A percentile compares a stretch with the other conserved stretches of the same genome.
Evolutionary conservation across 1,140 invertebrate genomes (phyloP).

Genomic region (Ceratina australensis): DNA sequence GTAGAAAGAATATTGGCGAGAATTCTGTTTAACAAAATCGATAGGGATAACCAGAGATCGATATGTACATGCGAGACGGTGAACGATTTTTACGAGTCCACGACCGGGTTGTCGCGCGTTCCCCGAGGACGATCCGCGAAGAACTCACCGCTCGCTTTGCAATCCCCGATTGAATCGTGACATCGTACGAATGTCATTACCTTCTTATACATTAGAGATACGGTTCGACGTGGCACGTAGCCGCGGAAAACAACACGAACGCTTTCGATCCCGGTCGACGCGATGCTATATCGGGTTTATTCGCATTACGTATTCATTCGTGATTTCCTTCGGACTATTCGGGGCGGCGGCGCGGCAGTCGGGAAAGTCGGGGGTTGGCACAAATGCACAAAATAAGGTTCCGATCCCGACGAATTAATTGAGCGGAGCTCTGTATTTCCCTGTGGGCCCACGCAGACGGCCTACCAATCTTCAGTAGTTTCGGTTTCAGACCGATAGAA

Average conservation of each 20-base stretch:
- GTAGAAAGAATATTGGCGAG: too few relatives aligned
- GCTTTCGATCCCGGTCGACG: slow-evolving; percentile 19
- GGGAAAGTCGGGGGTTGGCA: slow-evolving; percentile 38
- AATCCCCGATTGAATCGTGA: slow-evolving; percentile 41
- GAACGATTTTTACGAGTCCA: background rate
- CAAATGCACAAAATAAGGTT: slow-evolving; percentile 74
- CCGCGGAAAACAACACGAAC: slow-evolving; percentile 40
- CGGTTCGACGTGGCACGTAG: background rate
- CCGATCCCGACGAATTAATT: slow-evolving; percentile 77
- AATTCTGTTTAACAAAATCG: too few relatives aligned
- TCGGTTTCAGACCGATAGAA: slow-evolving; percentile 64
- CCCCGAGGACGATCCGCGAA: background rate
- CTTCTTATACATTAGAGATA: slow-evolving; percentile 38
- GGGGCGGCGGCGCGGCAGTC: slow-evolving; percentile 31
- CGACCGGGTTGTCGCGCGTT: background rate
- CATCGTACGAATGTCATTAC: slow-evolving; percentile 15
- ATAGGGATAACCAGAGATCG: too few relatives aligned
- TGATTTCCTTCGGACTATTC: slow-evolving; percentile 64
- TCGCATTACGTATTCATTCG: slow-evolving; percentile 76
- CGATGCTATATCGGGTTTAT: background rate
- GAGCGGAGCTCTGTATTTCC: slow-evolving; percentile 72
- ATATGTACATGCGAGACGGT: too few relatives aligned
- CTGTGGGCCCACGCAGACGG: slow-evolving; percentile 68
- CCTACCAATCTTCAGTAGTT: slow-evolving; percentile 69
- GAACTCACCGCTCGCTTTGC: background rate